Conservation (phyloP, 2,797 vertebrate species). For the Smutsia gigantea region DNA sequence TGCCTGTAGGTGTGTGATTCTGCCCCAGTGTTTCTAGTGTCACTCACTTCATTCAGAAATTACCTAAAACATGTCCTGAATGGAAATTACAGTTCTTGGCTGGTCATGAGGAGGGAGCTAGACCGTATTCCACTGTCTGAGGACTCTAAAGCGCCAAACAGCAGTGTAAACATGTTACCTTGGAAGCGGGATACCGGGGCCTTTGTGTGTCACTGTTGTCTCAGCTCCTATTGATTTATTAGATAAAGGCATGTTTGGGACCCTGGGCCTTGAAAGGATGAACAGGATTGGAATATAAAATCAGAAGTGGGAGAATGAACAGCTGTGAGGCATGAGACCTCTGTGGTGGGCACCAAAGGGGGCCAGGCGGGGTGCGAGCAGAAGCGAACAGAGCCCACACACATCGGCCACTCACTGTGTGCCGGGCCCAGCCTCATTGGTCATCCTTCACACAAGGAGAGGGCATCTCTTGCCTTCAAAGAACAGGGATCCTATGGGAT, state of each 20-base stretch:
- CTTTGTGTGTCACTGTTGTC: not conserved
- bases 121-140: not conserved
- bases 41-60: not conserved
- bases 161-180: not conserved
- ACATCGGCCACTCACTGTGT: no score
- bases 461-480: not conserved
- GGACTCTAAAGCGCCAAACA: not conserved
- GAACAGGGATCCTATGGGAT: not conserved
- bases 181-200: not conserved
- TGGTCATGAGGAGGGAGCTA: not conserved
- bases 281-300: not conserved
- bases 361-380: fast-evolving
- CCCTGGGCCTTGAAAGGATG: not conserved
- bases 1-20: not conserved
- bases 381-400: not conserved
- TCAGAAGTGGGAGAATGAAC: not conserved
- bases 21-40: not conserved
- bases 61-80: not conserved
- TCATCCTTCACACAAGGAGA: not conserved
- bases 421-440: not conserved
- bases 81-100: not conserved
- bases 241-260: not conserved
- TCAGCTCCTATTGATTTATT: not conserved
- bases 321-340: not conserved
- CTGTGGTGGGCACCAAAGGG: not conserved